Conservation (phyloP, 2,888 invertebrate genomes). For the Torymus auratus region DNA sequence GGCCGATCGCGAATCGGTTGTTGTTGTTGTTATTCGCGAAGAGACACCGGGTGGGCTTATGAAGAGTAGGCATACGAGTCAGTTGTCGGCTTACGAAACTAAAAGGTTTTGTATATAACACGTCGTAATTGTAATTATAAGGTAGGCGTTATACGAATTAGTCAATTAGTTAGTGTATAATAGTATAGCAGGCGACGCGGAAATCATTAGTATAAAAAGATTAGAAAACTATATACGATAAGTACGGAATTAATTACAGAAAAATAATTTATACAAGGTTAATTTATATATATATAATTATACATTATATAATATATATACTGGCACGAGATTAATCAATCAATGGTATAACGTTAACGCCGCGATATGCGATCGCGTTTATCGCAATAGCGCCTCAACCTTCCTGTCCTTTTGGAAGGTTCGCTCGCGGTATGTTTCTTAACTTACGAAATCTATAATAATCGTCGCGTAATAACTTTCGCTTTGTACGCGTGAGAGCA, state of each 20-base stretch:
- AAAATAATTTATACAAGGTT: constrained; percentile 35
- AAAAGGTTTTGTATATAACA: constrained; percentile 30
- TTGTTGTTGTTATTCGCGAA: not conserved
- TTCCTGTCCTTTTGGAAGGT: too few species aligned
- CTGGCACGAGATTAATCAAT: constrained; percentile 50
- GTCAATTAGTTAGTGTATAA: constrained; percentile 20
- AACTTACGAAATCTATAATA: too few species aligned
- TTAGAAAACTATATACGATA: constrained; percentile 49
- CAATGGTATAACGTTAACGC: not conserved
- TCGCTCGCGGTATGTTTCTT: too few species aligned
- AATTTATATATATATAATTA: not conserved
- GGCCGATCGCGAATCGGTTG: too few species aligned
- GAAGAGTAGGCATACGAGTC: constrained; percentile 35
- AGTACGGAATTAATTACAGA: constrained; percentile 48
- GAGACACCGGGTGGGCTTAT: not conserved
- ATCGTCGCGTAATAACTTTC: too few species aligned
- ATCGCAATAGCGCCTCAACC: not conserved
- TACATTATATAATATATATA: not conserved
- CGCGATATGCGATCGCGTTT: not conserved
- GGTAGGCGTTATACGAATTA: constrained; percentile 25
- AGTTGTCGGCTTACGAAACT: constrained; percentile 41
- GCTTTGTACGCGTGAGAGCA: too few species aligned
- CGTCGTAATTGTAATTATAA: not conserved
- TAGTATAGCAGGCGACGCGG: not conserved
- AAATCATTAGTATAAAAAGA: constrained; percentile 52